Conservation (phyloP, 2,113 vertebrate genomes). For the Passer montanus region DNA sequence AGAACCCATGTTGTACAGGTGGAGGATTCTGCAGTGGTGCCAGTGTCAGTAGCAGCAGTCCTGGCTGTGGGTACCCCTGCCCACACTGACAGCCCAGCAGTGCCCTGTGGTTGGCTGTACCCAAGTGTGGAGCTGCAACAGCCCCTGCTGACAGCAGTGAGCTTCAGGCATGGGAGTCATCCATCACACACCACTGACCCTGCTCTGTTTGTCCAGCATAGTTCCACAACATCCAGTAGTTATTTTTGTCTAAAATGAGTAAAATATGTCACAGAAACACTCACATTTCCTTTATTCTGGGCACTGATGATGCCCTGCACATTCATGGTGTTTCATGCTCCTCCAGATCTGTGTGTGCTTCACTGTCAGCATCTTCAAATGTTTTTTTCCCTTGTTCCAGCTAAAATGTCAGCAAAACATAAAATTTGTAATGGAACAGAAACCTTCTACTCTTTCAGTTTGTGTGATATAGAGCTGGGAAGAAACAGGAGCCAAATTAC, state of each 20-base stretch:
- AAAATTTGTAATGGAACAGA: neutral
- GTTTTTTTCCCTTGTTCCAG: neutral
- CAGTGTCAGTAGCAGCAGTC: neutral
- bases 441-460: neutral
- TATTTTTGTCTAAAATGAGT: neutral
- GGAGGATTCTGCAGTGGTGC: neutral
- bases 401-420: conserved; percentile 6
- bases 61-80: neutral
- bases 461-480: neutral
- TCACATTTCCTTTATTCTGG: accelerated
- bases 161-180: neutral
- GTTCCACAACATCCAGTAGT: neutral
- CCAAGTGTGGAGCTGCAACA: too few species aligned
- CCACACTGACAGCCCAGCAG: neutral
- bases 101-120: neutral
- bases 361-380: neutral
- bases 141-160: neutral
- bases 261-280: neutral
- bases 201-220: neutral
- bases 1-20: neutral
- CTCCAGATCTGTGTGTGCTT: neutral
- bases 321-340: neutral
- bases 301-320: accelerated
- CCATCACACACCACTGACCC: neutral
- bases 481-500: neutral